Conservation (phyloP, 1,140 invertebrate species). For the Macrobrachium nipponense region DNA sequence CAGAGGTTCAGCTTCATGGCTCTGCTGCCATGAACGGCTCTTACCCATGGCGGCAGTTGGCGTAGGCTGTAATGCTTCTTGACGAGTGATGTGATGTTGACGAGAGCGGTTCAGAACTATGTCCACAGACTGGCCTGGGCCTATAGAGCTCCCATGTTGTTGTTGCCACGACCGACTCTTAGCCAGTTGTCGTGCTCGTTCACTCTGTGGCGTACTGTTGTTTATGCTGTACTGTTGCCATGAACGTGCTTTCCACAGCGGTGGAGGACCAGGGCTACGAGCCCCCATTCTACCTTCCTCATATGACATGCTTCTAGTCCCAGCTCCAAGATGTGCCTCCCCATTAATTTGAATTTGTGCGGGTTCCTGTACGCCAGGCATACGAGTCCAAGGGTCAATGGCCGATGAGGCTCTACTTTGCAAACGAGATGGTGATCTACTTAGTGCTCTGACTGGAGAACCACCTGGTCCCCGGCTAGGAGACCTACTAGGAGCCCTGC, state of each 20-base stretch:
- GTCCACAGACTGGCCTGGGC: conserved; percentile 33
- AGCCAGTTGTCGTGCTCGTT: conserved; percentile 51
- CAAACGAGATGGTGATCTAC: conserved; percentile 39
- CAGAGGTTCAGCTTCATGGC: conserved; percentile 53
- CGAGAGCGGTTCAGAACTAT: conserved; percentile 19
- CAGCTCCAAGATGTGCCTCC: conserved; percentile 1
- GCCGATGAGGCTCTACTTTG: conserved; percentile 22
- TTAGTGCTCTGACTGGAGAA: conserved; percentile 37
- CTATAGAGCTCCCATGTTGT: conserved; percentile 28
- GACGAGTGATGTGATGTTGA: conserved; percentile 55
- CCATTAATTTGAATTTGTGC: conserved; percentile 23
- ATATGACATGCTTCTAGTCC: conserved; percentile 50
- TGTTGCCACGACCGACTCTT: conserved; percentile 56
- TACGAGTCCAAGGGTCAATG: conserved; percentile 52
- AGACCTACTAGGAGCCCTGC: conserved; percentile 45
- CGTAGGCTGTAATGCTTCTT: conserved; percentile 48
- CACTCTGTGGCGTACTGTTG: conserved; percentile 52
- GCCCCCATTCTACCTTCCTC: conserved; percentile 36
- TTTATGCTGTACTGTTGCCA: conserved; percentile 56
- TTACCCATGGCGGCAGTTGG: conserved; percentile 54
- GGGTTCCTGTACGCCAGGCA: conserved; percentile 18
- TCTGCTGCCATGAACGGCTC: conserved; percentile 57
- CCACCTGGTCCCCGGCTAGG: conserved; percentile 46
- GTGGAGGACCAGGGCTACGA: conserved; percentile 44
- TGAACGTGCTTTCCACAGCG: conserved; percentile 51